phyloP scores from a whole-genome alignment of 2,888 invertebrate species.

The Leucoptera coffeella region DNA sequence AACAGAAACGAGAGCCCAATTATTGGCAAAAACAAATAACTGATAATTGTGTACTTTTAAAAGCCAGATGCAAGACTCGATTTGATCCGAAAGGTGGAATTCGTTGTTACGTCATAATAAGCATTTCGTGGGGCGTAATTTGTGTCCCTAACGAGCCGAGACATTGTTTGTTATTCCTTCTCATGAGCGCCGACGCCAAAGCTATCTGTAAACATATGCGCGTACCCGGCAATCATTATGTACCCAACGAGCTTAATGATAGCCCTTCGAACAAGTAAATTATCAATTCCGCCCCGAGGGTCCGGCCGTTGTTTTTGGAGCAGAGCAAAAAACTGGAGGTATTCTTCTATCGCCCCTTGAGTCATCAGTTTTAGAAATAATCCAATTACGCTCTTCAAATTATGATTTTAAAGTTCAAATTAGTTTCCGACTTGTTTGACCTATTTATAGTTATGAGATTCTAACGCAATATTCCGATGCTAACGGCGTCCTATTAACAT shows the following conservation, averaged over 20 bases:
- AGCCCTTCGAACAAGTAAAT: constrained; percentile 48
- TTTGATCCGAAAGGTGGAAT: constrained; percentile 13
- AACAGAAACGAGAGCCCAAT: constrained; percentile 1
- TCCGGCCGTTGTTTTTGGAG: constrained; percentile 36
- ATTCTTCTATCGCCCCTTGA: constrained; percentile 19
- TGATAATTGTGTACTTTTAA: constrained; percentile 4
- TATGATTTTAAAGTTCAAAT: neutral
- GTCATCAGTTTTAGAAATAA: constrained; percentile 11
- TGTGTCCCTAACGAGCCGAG: constrained; percentile 42
- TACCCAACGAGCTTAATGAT: constrained; percentile 40
- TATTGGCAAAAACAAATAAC: constrained; percentile 3
- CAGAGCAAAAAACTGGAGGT: constrained; percentile 32
- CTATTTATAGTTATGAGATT: no score
- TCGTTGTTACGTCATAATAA: constrained; percentile 30
- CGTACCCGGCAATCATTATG: constrained; percentile 41
- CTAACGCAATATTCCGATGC: no score
- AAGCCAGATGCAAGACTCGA: constrained; percentile 15
- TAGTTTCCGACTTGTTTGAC: no score
- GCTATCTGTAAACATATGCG: constrained; percentile 26
- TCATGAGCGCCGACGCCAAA: constrained; percentile 20
- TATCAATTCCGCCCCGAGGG: constrained; percentile 49
- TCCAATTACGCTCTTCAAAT: neutral
- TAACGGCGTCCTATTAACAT: no score
- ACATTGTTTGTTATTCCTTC: constrained; percentile 47
- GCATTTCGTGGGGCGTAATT: constrained; percentile 26